Conservation (phyloP, 1,140 invertebrate genomes). For the Varroa destructor region DNA sequence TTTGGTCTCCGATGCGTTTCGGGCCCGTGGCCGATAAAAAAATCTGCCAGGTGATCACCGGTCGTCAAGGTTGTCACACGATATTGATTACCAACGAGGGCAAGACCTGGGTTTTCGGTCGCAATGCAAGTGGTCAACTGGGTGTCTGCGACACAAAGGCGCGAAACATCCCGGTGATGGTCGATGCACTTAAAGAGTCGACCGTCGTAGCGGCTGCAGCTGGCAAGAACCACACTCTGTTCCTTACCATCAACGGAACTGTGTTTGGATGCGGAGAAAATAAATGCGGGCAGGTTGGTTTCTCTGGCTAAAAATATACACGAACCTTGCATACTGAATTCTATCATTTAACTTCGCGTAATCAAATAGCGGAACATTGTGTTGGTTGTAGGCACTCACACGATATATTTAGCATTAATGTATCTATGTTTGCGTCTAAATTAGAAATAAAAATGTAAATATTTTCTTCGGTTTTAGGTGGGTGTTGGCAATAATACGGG, state of each 20-base stretch:
- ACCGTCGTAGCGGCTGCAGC: constrained; percentile 71
- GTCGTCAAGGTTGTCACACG: constrained; percentile 16
- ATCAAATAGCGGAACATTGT: no score
- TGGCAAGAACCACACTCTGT: constrained; percentile 71
- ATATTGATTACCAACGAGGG: constrained; percentile 24
- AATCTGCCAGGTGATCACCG: constrained; percentile 11
- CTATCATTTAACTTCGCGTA: no score
- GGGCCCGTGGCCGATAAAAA: constrained; percentile 16
- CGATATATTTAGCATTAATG: no score
- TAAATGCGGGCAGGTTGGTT: constrained; percentile 57
- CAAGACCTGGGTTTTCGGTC: constrained; percentile 43
- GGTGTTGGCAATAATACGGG: neutral
- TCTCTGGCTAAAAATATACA: neutral
- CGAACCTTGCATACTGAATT: no score
- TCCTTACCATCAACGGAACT: constrained; percentile 64
- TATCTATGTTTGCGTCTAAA: neutral
- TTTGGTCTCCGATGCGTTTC: constrained; percentile 25
- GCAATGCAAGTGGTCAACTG: constrained; percentile 70
- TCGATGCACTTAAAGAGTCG: constrained; percentile 57
- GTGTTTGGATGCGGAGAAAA: constrained; percentile 80
- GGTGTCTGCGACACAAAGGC: constrained; percentile 62
- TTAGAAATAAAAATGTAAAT: neutral
- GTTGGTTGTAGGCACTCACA: no score
- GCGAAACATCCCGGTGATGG: constrained; percentile 57
- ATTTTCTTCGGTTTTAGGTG: neutral